Evolutionary conservation across 2,888 invertebrate species (phyloP).

Genomic region (Dorcus parallelipipedus): DNA sequence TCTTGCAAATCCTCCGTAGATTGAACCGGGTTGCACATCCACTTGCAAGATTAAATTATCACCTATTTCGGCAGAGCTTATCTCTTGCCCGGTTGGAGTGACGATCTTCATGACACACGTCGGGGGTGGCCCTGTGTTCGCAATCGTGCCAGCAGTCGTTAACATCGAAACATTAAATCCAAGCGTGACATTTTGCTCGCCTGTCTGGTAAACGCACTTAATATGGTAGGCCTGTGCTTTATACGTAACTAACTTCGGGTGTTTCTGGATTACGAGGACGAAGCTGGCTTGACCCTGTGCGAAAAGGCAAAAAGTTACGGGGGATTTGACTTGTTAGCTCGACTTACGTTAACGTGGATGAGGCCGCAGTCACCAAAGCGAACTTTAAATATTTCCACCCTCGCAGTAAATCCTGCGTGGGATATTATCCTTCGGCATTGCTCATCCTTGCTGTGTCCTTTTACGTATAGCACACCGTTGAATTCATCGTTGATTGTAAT

Average conservation of each 20-base stretch:
- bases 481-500: constrained; percentile 73
- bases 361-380: constrained; percentile 89
- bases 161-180: constrained; percentile 95
- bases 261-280: constrained; percentile 92
- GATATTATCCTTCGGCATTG: constrained; percentile 81
- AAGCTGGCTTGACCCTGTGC: constrained; percentile 84
- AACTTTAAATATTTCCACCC: constrained; percentile 62
- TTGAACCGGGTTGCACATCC: constrained; percentile 55
- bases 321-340: too few species aligned
- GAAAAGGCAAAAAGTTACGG: neutral
- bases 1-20: constrained; percentile 91
- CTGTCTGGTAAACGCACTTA: constrained; percentile 91
- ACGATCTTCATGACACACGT: constrained; percentile 90
- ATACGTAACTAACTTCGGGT: constrained; percentile 91
- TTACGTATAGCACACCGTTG: constrained; percentile 88
- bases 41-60: constrained; percentile 37
- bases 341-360: constrained; percentile 80
- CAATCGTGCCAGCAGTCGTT: constrained; percentile 91
- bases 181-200: constrained; percentile 86
- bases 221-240: constrained; percentile 96
- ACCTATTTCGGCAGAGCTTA: constrained; percentile 88
- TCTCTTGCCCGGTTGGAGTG: constrained; percentile 81
- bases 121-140: constrained; percentile 92
- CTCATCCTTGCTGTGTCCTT: constrained; percentile 91
- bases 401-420: constrained; percentile 63